Base-by-base conservation (phyloP, 2,113 vertebrate species). In the Eudorcas thomsonii region DNA sequence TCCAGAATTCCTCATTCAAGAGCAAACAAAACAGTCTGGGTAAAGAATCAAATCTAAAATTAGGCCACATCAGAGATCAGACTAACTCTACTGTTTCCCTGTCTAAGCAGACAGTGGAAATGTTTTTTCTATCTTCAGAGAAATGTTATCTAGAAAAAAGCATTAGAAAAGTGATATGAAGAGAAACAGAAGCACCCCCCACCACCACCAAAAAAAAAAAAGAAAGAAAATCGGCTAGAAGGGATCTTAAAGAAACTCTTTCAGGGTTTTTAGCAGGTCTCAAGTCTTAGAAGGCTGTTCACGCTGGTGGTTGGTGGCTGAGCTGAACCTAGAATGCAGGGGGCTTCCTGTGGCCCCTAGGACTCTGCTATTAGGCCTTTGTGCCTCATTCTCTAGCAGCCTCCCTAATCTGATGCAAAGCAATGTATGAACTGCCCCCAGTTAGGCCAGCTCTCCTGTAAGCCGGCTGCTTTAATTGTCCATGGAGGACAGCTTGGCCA, bases 41-140 rank as follows among this genome's bases (percentile, higher is more conserved):
- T 80, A 71, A 57, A 78, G 77, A 86, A 93, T 39, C 50, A 91
- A 96, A 92, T 80, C 85, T 74, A 87, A 88, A 82, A 94, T 48
- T 16, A 74, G 91, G 50, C 28, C 91, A 85, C 81, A 77, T 91
- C 52, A 80, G 78, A 97, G 36, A 48, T 33, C 36, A 95, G 33
- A 91, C 67, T 59, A 85, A 64, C 50, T 55, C 13, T 67, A 64
- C 13, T 67, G 59, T 19, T n/a, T 43, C 28, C 48, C 50, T 50
- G 52, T 14, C 21, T 33, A 55, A 36, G 33, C 19, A 67, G 64
- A 92, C 55, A 85, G 3, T 23, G 57, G 33, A 86, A 30, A 57
- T 12, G 11, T 30, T 57, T 74, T 74, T 57, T 50, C 23, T 78
- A 8, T 90, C 25, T 95, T 97, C 33, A 86, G 59, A 80, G 43